Evolutionary conservation across 2,113 vertebrate species (phyloP), one percentile per base, ranked within the genome.

Genomic region (Ochotona curzoniae): DNA sequence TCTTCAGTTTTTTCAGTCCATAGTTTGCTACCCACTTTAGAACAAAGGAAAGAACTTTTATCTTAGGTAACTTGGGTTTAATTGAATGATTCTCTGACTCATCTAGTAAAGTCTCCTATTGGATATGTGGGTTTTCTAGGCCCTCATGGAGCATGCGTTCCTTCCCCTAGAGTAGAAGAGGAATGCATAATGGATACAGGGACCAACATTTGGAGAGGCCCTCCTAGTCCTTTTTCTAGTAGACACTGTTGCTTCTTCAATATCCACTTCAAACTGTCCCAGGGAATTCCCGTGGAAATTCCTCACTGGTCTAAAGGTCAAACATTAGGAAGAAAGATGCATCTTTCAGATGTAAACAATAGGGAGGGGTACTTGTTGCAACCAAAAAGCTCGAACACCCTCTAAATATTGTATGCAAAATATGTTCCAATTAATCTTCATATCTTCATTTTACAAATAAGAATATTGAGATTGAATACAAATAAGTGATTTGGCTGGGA

Each of bases 11-110:
- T 96, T 96, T 98, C 35, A 99, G 93, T 3, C 98, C 96, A 61
- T 97, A 98, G 47, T 96, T 98, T 80, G 93, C 97, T 87, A 99
- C 83, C 99, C 99, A 99, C 98, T 99, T 92, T 89, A 18, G 95
- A 94, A 88, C 63, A 96, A 91, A 97, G 85, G 93, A 60, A 95
- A 95, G 84, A 0, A 66, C 2, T 23, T 2, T 21, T 85, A 83
- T 0, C 30, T 60, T 25, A 87, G 83, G 57, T 21, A 54, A 79
- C 4, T 79, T 64, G 47, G 47, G 18, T 69, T 61, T 32, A 38
- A 32, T 0, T 7, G 35, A 85, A 78, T 47, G 63, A 44, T 9
- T 57, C 28, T 61, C 81, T 15, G 92, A 61, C 23, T 54, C 38
- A 87, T 35, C 35, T 61, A 44, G 35, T 60, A 38, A 75, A 23